Evolutionary conservation across 2,113 vertebrate species (phyloP).

Genomic region (Gorsachius goisagi): DNA sequence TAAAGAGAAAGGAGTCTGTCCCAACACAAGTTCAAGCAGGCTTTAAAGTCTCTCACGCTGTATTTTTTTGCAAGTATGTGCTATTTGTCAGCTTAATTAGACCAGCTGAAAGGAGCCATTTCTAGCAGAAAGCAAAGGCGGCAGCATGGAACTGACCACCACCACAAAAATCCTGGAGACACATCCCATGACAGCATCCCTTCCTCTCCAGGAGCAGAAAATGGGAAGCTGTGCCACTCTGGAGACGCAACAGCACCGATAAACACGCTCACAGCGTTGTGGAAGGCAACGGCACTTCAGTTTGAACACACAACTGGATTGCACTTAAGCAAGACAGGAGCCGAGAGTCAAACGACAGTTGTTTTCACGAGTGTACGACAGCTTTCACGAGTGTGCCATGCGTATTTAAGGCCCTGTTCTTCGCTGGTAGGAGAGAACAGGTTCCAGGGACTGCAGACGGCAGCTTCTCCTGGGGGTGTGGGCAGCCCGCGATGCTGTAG

Average conservation of each 20-base stretch:
- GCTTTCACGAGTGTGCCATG: not conserved
- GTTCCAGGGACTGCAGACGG: not conserved
- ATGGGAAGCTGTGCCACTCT: not conserved
- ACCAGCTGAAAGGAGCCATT: not conserved
- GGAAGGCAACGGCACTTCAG: not conserved
- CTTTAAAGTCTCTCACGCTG: not conserved
- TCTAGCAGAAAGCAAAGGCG: not conserved
- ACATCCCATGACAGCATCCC: not conserved
- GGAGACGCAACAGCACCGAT: not conserved
- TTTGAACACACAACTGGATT: not conserved
- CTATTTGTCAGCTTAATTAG: not conserved
- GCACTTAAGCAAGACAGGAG: not conserved
- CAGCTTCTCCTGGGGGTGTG: not conserved
- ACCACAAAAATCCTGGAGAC: not conserved
- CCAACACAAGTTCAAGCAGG: not conserved
- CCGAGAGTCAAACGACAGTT: not conserved
- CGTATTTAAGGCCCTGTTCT: not conserved
- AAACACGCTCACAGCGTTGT: accelerated
- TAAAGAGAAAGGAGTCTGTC: not conserved
- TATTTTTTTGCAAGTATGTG: not conserved
- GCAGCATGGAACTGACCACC: not conserved
- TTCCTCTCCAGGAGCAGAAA: not conserved
- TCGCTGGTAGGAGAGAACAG: not conserved
- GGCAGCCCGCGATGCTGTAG: not conserved
- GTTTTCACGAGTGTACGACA: not conserved